Conservation (phyloP, 2,888 invertebrate genomes). For the Rhimphoctona megacephalus region DNA sequence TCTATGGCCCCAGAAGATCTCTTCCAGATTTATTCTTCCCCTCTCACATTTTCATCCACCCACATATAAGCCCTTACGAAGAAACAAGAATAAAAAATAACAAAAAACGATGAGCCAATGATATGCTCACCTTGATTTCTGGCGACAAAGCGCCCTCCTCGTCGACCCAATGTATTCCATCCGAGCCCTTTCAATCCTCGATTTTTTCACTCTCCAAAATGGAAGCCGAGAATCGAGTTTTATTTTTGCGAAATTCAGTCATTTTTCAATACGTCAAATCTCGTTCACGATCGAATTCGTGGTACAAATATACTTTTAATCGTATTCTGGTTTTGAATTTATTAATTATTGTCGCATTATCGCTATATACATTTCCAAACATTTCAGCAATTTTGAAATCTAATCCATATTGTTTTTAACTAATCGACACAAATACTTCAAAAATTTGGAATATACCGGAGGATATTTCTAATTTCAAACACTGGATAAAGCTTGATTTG, state of each 20-base stretch:
- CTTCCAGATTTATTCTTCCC: not conserved
- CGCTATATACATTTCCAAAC: not conserved
- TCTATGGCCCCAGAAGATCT: slow-evolving; percentile 19
- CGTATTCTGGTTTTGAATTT: not conserved
- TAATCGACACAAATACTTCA: not conserved
- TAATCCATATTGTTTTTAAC: not conserved
- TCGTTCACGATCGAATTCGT: no score
- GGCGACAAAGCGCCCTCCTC: slow-evolving; percentile 3
- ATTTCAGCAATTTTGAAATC: not conserved
- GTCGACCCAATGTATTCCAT: not conserved
- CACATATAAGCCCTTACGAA: slow-evolving; percentile 13
- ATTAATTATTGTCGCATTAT: not conserved
- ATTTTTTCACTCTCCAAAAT: not conserved
- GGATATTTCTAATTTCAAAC: not conserved
- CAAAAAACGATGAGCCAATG: not conserved
- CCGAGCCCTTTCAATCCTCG: not conserved
- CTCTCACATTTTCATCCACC: slow-evolving; percentile 11
- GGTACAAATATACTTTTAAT: not conserved
- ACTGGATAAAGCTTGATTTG: not conserved
- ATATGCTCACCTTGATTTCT: slow-evolving; percentile 29
- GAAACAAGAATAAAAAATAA: not conserved
- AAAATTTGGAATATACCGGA: not conserved
- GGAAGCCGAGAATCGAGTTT: not conserved
- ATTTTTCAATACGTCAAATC: not conserved
- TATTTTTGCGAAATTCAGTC: not conserved